Conservation (phyloP, 2,888 invertebrate genomes). For the Lordiphosa fenestrarum region DNA sequence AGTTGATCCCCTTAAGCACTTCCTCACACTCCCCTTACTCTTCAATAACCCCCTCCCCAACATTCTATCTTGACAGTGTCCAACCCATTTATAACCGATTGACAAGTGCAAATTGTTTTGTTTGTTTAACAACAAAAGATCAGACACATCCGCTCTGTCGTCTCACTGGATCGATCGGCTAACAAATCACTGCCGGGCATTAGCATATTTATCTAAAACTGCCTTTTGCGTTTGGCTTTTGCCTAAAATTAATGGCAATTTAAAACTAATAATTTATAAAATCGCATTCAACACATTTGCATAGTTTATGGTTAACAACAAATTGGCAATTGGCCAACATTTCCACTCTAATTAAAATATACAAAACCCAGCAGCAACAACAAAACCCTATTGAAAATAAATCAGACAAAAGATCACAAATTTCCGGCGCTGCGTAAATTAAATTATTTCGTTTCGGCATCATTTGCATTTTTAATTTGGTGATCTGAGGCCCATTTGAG, state of each 20-base stretch:
- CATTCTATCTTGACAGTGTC: too few relatives aligned
- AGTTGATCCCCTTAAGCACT: too few relatives aligned
- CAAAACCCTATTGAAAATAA: conserved; percentile 37
- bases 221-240: conserved; percentile 9
- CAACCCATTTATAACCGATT: conserved; percentile 40
- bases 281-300: conserved; percentile 59
- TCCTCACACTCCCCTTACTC: too few relatives aligned
- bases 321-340: conserved; percentile 56
- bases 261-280: conserved; percentile 72
- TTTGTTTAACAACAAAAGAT: conserved; percentile 66
- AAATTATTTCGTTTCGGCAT: conserved; percentile 52
- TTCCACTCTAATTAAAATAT: conserved; percentile 71
- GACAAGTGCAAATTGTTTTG: conserved; percentile 71
- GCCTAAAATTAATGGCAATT: conserved; percentile 66
- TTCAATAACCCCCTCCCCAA: too few relatives aligned
- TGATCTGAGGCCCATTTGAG: conserved; percentile 28
- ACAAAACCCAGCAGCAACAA: conserved; percentile 29
- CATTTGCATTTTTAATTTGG: conserved; percentile 75
- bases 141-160: conserved; percentile 48
- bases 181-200: conserved; percentile 56
- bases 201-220: conserved; percentile 58
- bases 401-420: conserved; percentile 53
- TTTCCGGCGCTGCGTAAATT: conserved; percentile 62
- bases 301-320: conserved; percentile 61
- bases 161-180: conserved; percentile 20